phyloP scores from a whole-genome alignment of 2,888 invertebrate species.

The Agrotis exclamationis region DNA sequence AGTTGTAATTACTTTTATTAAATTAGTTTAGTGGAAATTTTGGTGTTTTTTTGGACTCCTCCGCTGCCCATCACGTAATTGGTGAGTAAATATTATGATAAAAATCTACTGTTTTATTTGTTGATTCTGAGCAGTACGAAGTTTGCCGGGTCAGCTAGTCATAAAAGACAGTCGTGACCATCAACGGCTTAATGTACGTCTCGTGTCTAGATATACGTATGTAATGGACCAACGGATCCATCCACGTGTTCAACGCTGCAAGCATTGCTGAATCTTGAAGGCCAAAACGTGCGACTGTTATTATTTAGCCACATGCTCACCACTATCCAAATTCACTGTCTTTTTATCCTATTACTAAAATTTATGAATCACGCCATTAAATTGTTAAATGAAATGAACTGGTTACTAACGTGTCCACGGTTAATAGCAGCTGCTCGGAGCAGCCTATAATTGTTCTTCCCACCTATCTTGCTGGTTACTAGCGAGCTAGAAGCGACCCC shows the following conservation, averaged over 20 bases:
- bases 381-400: slow-evolving; percentile 6
- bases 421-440: slow-evolving; percentile 29
- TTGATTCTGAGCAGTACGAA: too few relatives aligned
- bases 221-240: too few relatives aligned
- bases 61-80: too few relatives aligned
- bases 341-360: background rate
- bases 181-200: too few relatives aligned
- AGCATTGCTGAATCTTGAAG: background rate
- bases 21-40: too few relatives aligned
- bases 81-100: too few relatives aligned
- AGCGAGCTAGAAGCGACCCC: slow-evolving; percentile 38
- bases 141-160: too few relatives aligned
- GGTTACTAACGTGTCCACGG: slow-evolving; percentile 44
- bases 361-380: background rate
- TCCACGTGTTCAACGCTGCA: background rate
- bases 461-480: slow-evolving; percentile 32
- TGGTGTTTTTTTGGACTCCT: too few relatives aligned
- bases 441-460: slow-evolving; percentile 46
- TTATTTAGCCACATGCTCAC: background rate
- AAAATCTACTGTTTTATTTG: too few relatives aligned
- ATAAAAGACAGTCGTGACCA: too few relatives aligned
- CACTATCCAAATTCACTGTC: background rate
- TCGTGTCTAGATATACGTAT: too few relatives aligned
- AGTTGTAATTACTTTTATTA: too few relatives aligned
- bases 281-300: background rate